phyloP scores from a whole-genome alignment of 2,113 vertebrate species.

The Calidris pygmaea region DNA sequence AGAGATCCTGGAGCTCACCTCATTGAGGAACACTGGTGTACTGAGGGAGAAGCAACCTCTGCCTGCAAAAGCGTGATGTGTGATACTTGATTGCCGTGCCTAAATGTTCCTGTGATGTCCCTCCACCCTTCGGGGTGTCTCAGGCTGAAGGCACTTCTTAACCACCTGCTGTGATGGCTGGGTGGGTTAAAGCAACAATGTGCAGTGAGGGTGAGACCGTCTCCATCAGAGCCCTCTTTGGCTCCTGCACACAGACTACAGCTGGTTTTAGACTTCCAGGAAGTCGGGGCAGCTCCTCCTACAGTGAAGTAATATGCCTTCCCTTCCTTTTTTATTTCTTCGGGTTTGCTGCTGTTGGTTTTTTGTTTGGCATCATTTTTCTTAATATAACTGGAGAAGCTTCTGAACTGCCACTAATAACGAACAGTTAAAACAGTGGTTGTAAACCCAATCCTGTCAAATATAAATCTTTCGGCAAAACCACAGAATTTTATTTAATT shows the following conservation, averaged over 20 bases:
- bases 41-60: background rate
- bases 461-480: background rate
- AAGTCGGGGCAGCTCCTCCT: background rate
- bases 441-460: background rate
- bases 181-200: background rate
- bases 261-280: background rate
- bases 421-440: background rate
- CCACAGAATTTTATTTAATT: background rate
- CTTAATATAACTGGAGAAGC: background rate
- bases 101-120: background rate
- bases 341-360: background rate
- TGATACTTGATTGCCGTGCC: background rate
- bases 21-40: fast-evolving
- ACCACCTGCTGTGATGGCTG: background rate
- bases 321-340: background rate
- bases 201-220: background rate
- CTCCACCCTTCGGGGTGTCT: background rate
- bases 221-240: background rate
- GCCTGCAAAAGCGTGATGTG: background rate
- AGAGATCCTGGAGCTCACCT: background rate
- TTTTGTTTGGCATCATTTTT: background rate
- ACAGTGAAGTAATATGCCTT: background rate
- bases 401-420: background rate
- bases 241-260: background rate
- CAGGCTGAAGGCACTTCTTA: background rate